Base-by-base conservation (phyloP, 2,113 vertebrate genomes). In the Heterotilapia buettikoferi region DNA sequence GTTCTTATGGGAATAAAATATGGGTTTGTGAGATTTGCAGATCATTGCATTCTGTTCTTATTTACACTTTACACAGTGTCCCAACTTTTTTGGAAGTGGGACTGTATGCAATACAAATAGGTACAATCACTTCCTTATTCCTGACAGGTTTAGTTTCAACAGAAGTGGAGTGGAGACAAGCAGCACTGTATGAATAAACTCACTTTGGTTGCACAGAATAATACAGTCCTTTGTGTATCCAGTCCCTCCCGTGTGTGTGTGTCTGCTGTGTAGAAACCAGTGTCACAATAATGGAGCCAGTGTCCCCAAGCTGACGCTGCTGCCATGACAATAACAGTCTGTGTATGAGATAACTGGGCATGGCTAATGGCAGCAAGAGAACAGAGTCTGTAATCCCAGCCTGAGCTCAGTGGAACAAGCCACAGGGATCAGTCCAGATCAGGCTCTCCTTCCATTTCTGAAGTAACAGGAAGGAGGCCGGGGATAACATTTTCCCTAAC, bases 321-420 rank as follows among this genome's bases (percentile, higher is more conserved):
- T 94, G 88, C 93, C 92, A 96, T 95, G 91, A 93, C 82, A 89
- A 96, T 90, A 84, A 84, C 81, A 83, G 80, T 50, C 88, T 90
- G 87, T 47, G 80, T 84, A 90, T 86, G 83, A 68, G 82, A 83
- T 76, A 83, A 80, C 84, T 61, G 84, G 57, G 71, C 85, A 80
- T 6, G 84, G 86, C 87, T 21, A 81, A 88, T 91, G 90, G 91
- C 91, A 94, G 92, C 89, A 85, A 54, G 90, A 93, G 82, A 88
- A 61, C 87, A 26, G 52, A 59, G 78, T 89, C 53, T 90, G 81
- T 87, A 89, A 90, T 92, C 85, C 90, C 88, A 38, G 80, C 87
- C 86, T 71, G 18, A 73, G 83, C 61, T 84, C 78, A 78, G 84
- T 19, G 50, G 56, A 87, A 80, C 43, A 45, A 45, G 73, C 54